A percentile compares a stretch with the other conserved stretches of the same genome.
Evolutionary conservation across 2,888 invertebrate species (phyloP).

Genomic region (Rotaria magnacalcarata): DNA sequence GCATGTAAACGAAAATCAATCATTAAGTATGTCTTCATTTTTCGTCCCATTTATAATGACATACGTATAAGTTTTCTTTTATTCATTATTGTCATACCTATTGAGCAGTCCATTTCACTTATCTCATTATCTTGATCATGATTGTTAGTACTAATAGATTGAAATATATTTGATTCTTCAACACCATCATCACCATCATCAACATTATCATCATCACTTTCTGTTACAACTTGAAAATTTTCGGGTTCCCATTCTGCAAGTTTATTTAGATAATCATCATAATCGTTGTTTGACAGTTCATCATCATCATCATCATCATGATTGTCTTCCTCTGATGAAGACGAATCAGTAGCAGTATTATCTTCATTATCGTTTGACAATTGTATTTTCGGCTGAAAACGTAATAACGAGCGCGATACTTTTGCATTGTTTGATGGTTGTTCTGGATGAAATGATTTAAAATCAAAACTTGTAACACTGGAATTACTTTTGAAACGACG

Average conservation of each 20-base stretch:
- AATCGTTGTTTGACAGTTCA: background rate
- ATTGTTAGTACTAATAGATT: background rate
- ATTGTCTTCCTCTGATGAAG: background rate
- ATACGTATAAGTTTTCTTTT: background rate
- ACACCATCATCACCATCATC: background rate
- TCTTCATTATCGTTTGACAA: background rate
- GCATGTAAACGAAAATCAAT: no score
- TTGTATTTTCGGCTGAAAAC: background rate
- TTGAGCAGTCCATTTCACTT: background rate
- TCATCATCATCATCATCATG: background rate
- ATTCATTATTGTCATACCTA: background rate
- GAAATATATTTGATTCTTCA: background rate
- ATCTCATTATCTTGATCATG: background rate
- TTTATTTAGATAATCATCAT: background rate
- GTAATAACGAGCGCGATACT: background rate
- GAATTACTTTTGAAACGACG: constrained; percentile 13
- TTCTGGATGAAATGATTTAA: background rate
- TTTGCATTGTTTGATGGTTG: background rate
- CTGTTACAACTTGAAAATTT: background rate
- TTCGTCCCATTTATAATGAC: no score
- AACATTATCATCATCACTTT: background rate
- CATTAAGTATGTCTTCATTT: no score
- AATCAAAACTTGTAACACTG: background rate
- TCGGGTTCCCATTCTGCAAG: background rate
- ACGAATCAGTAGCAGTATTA: background rate